Conservation (phyloP, 53 echinoderm and acorn worm species). For the Echinarachnius parma region DNA sequence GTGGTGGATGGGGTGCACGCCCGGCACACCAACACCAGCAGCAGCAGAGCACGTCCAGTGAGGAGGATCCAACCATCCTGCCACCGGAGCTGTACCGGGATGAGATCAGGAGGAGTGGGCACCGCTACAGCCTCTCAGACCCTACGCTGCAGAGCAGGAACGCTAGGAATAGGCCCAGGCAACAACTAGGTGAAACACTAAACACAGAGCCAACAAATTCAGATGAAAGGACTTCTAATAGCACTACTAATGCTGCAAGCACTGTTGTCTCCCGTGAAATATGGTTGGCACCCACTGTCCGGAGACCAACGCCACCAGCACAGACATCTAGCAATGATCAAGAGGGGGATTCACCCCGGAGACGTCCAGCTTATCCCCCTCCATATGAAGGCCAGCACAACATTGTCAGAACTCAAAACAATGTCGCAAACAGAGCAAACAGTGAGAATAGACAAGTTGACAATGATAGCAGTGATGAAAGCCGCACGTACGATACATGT, state of each 20-base stretch:
- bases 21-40: conserved; percentile 25
- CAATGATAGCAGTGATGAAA: conserved; percentile 1
- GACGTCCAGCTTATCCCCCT: conserved; percentile 4
- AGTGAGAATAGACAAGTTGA: neutral
- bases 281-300: too few species aligned
- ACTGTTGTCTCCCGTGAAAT: neutral
- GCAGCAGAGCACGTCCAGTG: neutral
- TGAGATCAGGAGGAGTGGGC: conserved; percentile 39
- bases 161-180: conserved; percentile 22
- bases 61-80: conserved; percentile 31
- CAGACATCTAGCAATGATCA: neutral
- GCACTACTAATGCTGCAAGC: neutral
- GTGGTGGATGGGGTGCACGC: conserved; percentile 10
- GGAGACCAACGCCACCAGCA: neutral
- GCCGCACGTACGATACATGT: neutral
- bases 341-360: neutral
- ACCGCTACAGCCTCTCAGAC: conserved; percentile 39
- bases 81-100: conserved; percentile 36
- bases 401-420: conserved; percentile 15
- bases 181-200: neutral
- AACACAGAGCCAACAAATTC: neutral
- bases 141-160: conserved; percentile 27
- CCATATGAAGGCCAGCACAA: conserved; percentile 34
- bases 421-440: neutral
- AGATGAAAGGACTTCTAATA: neutral